A percentile compares a stretch with the other conserved stretches of the same genome.
Conservation (phyloP, 2,113 vertebrate species). For the Xiphophorus hellerii region DNA sequence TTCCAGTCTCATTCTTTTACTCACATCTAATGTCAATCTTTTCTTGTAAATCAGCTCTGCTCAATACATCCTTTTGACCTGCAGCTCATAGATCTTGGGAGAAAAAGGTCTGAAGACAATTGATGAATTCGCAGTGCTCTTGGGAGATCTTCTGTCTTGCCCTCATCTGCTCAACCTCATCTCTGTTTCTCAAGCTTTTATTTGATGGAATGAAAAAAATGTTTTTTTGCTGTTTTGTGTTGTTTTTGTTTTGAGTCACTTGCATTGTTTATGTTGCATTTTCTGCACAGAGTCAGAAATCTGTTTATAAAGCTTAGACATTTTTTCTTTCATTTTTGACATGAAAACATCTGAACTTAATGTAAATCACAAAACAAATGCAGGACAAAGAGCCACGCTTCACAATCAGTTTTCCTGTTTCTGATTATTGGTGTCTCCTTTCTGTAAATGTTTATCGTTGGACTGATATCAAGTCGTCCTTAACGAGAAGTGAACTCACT, state of each 20-base stretch:
- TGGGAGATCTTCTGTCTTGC: conserved; percentile 42
- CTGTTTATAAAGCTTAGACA: background rate
- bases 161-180: conserved; percentile 24
- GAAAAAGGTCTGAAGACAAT: conserved; percentile 24
- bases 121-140: conserved; percentile 18
- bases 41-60: background rate
- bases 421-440: conserved; percentile 38
- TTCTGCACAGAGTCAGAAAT: background rate
- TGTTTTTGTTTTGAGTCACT: background rate
- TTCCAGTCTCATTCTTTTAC: conserved; percentile 20
- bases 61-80: conserved; percentile 39
- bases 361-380: conserved; percentile 73
- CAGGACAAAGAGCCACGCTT: conserved; percentile 87
- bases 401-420: conserved; percentile 83
- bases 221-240: background rate
- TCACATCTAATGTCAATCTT: conserved; percentile 24
- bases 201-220: conserved; percentile 15
- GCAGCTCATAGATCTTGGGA: conserved; percentile 37
- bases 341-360: background rate
- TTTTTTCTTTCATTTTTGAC: background rate
- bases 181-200: conserved; percentile 24
- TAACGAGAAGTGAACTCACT: background rate
- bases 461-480: background rate
- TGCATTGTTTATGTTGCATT: background rate
- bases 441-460: conserved; percentile 46